A percentile compares a stretch with the other conserved stretches of the same genome.
Evolutionary conservation across 1,140 invertebrate genomes (phyloP).

Genomic region (Penaeus japonicus): DNA sequence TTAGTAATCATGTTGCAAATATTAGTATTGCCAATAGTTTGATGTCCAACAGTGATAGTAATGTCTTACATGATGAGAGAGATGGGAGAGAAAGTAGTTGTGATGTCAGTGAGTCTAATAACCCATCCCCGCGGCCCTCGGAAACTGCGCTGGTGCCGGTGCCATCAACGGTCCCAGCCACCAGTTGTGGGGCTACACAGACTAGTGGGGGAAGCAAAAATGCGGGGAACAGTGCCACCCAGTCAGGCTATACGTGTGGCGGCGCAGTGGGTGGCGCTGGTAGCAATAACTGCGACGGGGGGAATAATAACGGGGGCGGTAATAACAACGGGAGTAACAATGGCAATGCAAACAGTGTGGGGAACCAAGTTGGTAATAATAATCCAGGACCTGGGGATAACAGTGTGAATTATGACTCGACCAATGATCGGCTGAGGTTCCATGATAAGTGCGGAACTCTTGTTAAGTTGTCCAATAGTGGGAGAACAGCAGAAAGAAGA

Average conservation of each 20-base stretch:
- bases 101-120: constrained; percentile 15
- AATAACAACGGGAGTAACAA: not conserved
- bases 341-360: not conserved
- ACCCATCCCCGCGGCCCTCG: constrained; percentile 1
- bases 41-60: constrained; percentile 52
- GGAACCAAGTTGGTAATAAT: constrained; percentile 8
- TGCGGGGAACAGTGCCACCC: not conserved
- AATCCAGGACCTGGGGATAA: constrained; percentile 24
- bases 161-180: not conserved
- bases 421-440: constrained; percentile 75
- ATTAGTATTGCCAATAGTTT: constrained; percentile 56
- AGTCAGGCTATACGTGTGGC: constrained; percentile 35
- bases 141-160: not conserved
- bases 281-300: constrained; percentile 9
- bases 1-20: constrained; percentile 54
- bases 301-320: not conserved
- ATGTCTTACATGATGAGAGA: constrained; percentile 39
- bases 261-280: constrained; percentile 40
- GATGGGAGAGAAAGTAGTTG: constrained; percentile 42
- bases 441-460: constrained; percentile 87
- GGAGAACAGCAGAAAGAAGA: constrained; percentile 83
- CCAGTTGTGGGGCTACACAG: not conserved
- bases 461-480: constrained; percentile 85
- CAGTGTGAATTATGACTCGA: constrained; percentile 40
- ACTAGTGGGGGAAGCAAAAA: constrained; percentile 14